phyloP scores from a whole-genome alignment of 2,113 vertebrate species.

The Phaethornis superciliosus region DNA sequence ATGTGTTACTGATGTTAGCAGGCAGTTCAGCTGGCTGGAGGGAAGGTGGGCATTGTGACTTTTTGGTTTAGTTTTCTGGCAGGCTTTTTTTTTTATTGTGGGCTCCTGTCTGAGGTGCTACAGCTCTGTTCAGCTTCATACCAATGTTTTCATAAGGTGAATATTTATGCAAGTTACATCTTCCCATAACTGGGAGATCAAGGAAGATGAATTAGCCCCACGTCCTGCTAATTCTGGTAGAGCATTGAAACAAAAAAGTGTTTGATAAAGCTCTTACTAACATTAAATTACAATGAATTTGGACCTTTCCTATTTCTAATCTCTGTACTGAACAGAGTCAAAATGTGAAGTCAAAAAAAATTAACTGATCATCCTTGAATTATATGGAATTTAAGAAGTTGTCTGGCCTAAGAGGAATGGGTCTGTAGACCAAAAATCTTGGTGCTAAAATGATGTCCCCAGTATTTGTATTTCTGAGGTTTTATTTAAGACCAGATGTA shows the following conservation, averaged over 20 bases:
- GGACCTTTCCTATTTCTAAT: neutral
- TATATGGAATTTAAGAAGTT: neutral
- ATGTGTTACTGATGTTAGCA: neutral
- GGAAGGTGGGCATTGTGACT: neutral
- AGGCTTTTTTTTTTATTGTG: neutral
- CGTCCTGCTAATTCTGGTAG: neutral
- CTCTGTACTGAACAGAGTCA: neutral
- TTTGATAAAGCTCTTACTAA: neutral
- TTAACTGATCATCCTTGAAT: neutral
- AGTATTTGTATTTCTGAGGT: fast-evolving
- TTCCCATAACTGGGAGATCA: neutral
- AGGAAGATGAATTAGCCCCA: neutral
- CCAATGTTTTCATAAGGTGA: neutral
- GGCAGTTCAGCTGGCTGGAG: neutral
- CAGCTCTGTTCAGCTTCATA: neutral
- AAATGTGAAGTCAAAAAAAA: neutral
- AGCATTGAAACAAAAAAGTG: neutral
- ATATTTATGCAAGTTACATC: neutral
- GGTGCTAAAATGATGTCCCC: neutral
- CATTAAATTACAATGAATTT: neutral
- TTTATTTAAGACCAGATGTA: neutral
- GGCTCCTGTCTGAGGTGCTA: neutral
- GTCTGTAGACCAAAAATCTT: neutral
- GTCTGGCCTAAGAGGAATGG: neutral
- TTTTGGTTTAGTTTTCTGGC: neutral